These are phyloP conservation scores for Charaxes varanes DNA, from an alignment of 1,140 invertebrate genomes.

Conservation along the genomic window DNA sequence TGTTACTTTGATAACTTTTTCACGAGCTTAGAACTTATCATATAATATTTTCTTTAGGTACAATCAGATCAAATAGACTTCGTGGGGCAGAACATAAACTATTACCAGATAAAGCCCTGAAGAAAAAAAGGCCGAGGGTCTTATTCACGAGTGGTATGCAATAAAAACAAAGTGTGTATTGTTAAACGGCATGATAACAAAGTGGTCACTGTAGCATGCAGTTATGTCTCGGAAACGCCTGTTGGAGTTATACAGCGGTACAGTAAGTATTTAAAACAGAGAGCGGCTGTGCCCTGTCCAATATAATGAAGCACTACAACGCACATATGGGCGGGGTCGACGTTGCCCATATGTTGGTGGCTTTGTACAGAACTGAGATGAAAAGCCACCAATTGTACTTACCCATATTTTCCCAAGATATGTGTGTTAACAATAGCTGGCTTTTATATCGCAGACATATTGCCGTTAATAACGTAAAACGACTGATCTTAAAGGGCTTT, in stretches of 20 bases:
- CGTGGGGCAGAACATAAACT: slow-evolving; percentile 19
- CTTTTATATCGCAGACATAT: slow-evolving; percentile 22
- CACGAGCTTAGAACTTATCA: slow-evolving; percentile 20
- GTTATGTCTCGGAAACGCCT: slow-evolving; percentile 18
- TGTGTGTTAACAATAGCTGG: slow-evolving; percentile 25
- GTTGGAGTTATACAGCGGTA: slow-evolving; percentile 20
- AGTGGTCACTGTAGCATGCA: slow-evolving; percentile 22
- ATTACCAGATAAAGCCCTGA: slow-evolving; percentile 21
- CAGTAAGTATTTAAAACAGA: slow-evolving; percentile 20
- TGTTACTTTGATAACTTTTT: slow-evolving; percentile 28
- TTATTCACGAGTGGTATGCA: slow-evolving; percentile 23
- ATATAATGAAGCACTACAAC: slow-evolving; percentile 28
- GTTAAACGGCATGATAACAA: slow-evolving; percentile 30
- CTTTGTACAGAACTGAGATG: slow-evolving; percentile 24
- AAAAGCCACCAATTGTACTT: slow-evolving; percentile 27
- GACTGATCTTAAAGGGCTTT: slow-evolving; percentile 14
- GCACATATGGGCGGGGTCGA: slow-evolving; percentile 25
- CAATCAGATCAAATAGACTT: slow-evolving; percentile 27
- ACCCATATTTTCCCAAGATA: slow-evolving; percentile 24
- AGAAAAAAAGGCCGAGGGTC: slow-evolving; percentile 26
- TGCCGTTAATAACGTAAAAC: slow-evolving; percentile 15
- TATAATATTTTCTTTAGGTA: slow-evolving; percentile 29
- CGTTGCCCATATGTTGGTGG: slow-evolving; percentile 27
- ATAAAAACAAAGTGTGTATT: slow-evolving; percentile 21
- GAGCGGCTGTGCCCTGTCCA: slow-evolving; percentile 15